These are phyloP conservation scores for Poecilia gillii DNA, from an alignment of 2,797 vertebrate species.

Conservation along the genomic window DNA sequence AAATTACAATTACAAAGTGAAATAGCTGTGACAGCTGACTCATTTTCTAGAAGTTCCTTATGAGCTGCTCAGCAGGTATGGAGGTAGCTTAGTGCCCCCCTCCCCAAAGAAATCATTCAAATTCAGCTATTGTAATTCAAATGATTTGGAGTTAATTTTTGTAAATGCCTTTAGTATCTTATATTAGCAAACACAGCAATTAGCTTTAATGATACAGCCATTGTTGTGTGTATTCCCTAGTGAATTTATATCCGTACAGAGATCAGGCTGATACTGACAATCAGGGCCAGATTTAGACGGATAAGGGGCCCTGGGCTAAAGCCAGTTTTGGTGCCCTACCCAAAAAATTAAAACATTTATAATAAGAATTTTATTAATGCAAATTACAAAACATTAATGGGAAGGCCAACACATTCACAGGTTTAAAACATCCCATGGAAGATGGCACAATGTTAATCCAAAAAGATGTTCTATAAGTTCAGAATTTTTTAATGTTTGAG, in stretches of 20 bases:
- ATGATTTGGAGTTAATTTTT: not conserved
- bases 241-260: not conserved
- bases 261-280: not conserved
- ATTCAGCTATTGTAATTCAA: not conserved
- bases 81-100: not conserved
- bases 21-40: conserved; percentile 12
- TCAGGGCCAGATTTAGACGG: not conserved
- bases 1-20: conserved; percentile 31
- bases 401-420: no score
- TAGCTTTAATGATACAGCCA: not conserved
- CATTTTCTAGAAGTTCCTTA: not conserved
- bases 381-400: no score
- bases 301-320: no score
- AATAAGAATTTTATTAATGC: no score
- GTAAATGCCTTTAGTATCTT: not conserved
- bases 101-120: not conserved
- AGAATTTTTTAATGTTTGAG: no score
- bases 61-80: not conserved
- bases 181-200: not conserved
- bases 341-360: no score
- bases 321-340: no score
- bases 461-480: no score
- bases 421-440: no score
- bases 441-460: no score
- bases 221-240: not conserved